Conservation (phyloP, 2,888 invertebrate genomes). For the Ophion obscuratus region DNA sequence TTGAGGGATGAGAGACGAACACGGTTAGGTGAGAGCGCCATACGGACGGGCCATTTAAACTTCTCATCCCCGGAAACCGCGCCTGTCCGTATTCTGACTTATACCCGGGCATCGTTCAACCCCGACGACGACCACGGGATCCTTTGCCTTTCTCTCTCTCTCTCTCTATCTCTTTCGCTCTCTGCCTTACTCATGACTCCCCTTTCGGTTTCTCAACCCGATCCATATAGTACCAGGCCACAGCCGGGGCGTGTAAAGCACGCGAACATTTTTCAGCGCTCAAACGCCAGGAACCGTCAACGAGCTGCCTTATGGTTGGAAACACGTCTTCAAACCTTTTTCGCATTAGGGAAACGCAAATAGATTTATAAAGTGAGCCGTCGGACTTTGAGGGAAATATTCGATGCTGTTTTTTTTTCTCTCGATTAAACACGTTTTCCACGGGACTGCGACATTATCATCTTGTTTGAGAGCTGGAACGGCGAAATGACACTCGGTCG, state of each 20-base stretch:
- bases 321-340: constrained; percentile 33
- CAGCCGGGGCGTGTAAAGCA: constrained; percentile 48
- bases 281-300: constrained; percentile 41
- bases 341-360: not conserved
- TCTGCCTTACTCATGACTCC: constrained; percentile 11
- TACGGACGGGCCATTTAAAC: constrained; percentile 84
- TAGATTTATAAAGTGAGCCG: constrained; percentile 24
- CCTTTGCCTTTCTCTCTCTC: constrained; percentile 69
- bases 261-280: constrained; percentile 29
- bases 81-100: constrained; percentile 84
- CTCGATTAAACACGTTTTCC: not conserved
- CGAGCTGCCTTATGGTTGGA: constrained; percentile 33
- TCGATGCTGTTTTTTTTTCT: not conserved
- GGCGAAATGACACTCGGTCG: too few species aligned
- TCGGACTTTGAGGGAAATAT: constrained; percentile 13
- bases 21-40: constrained; percentile 76
- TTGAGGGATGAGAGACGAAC: constrained; percentile 70
- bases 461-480: too few species aligned
- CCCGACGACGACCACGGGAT: constrained; percentile 72
- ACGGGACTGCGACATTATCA: not conserved
- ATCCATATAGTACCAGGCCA: constrained; percentile 44
- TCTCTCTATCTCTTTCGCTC: constrained; percentile 32
- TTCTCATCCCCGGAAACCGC: constrained; percentile 83
- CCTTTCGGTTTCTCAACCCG: constrained; percentile 53
- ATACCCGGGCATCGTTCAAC: constrained; percentile 83